A percentile compares a stretch with the other conserved stretches of the same genome.
These are phyloP conservation scores for Xestia xanthographa DNA, from an alignment of 2,888 invertebrate genomes.

Conservation along the genomic window DNA sequence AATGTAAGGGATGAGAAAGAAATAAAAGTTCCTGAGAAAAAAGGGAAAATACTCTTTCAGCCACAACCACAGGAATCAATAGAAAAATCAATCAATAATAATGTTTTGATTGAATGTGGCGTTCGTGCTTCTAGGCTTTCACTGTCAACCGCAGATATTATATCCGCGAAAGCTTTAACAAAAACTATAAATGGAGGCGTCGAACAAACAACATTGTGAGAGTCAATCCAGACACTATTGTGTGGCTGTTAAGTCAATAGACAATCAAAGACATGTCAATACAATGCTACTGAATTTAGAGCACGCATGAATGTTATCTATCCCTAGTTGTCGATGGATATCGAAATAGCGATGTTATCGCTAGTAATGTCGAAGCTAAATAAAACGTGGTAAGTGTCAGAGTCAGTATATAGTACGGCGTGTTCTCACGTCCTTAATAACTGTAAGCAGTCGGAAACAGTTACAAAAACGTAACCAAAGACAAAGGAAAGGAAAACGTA, in stretches of 20 bases:
- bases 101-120: slow-evolving; percentile 67
- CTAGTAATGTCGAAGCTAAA: slow-evolving; percentile 75
- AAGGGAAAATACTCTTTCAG: slow-evolving; percentile 41
- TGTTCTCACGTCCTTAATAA: slow-evolving; percentile 89
- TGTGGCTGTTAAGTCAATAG: slow-evolving; percentile 58
- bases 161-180: slow-evolving; percentile 72
- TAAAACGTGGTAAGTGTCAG: slow-evolving; percentile 79
- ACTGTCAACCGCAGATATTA: slow-evolving; percentile 73
- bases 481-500: slow-evolving; percentile 88
- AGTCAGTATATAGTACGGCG: slow-evolving; percentile 71
- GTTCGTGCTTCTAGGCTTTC: slow-evolving; percentile 72
- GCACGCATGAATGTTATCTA: slow-evolving; percentile 52
- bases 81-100: slow-evolving; percentile 57
- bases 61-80: slow-evolving; percentile 62
- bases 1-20: slow-evolving; percentile 23
- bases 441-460: slow-evolving; percentile 85
- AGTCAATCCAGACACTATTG: slow-evolving; percentile 62
- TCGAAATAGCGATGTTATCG: slow-evolving; percentile 74
- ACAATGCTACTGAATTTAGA: slow-evolving; percentile 59
- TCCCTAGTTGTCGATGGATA: slow-evolving; percentile 73
- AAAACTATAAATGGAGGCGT: slow-evolving; percentile 70
- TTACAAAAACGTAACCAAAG: slow-evolving; percentile 87
- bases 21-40: slow-evolving; percentile 28
- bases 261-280: slow-evolving; percentile 56
- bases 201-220: slow-evolving; percentile 59